Conservation (phyloP, 2,797 vertebrate species). For the Trachops cirrhosus region DNA sequence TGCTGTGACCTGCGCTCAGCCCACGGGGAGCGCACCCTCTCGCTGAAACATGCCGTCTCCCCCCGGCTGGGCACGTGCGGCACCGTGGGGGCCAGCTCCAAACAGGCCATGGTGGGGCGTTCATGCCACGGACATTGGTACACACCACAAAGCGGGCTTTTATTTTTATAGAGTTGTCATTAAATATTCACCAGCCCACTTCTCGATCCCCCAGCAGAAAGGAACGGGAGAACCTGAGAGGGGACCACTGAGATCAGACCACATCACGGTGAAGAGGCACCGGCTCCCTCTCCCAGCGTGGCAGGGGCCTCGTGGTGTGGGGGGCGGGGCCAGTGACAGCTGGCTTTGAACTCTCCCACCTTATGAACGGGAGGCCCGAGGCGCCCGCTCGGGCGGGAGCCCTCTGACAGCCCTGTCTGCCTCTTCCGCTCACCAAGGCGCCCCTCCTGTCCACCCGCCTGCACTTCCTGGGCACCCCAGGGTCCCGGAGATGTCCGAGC, state of each 20-base stretch:
- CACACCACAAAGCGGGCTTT: background rate
- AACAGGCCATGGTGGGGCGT: rapidly evolving
- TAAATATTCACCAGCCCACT: rapidly evolving
- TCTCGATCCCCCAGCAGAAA: background rate
- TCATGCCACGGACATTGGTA: rapidly evolving
- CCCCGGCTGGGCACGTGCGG: rapidly evolving
- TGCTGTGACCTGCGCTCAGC: background rate
- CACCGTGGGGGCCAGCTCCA: rapidly evolving
- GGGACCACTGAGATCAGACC: background rate
- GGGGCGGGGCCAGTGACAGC: rapidly evolving
- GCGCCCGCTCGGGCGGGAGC: rapidly evolving
- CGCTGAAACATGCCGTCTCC: background rate
- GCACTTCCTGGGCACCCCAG: rapidly evolving
- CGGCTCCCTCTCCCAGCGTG: rapidly evolving
- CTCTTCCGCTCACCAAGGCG: rapidly evolving
- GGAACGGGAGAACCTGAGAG: rapidly evolving
- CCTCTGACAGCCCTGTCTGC: rapidly evolving
- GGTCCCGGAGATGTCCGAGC: rapidly evolving
- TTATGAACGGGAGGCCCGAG: rapidly evolving
- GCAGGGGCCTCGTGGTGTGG: rapidly evolving
- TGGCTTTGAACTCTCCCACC: too few species aligned
- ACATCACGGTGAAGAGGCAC: rapidly evolving
- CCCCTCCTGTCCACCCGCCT: rapidly evolving
- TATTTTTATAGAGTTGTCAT: rapidly evolving
- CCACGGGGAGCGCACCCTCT: rapidly evolving